Evolutionary conservation across 1,140 invertebrate genomes (phyloP).

Genomic region (Caenorhabditis elegans): DNA sequence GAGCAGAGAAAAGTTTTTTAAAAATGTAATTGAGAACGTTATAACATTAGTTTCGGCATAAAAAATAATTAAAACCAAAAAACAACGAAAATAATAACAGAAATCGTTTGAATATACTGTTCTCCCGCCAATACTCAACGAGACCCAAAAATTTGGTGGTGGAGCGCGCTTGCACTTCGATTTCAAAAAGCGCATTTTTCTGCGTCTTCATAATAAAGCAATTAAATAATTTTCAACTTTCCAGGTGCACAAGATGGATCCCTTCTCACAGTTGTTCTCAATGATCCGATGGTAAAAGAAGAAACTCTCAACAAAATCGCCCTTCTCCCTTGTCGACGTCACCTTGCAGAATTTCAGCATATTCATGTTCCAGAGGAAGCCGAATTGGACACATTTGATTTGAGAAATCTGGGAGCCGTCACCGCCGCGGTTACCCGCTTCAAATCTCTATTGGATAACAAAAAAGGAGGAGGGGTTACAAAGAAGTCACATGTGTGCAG

Average conservation of each 20-base stretch:
- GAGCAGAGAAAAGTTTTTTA: no score
- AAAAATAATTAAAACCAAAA: no score
- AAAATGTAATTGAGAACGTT: no score
- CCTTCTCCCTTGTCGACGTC: constrained; percentile 49
- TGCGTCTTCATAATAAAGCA: no score
- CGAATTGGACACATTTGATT: constrained; percentile 36
- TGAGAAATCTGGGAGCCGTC: constrained; percentile 53
- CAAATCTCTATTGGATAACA: constrained; percentile 41
- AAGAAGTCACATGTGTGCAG: constrained; percentile 58
- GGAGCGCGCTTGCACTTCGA: no score
- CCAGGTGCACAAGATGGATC: constrained; percentile 56
- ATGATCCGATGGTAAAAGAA: constrained; percentile 40
- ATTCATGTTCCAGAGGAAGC: constrained; percentile 43
- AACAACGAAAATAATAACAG: no score
- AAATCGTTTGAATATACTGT: no score
- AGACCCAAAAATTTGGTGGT: no score
- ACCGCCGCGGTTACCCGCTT: constrained; percentile 59
- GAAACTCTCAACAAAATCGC: constrained; percentile 41
- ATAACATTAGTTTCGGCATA: no score
- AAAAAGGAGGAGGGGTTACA: not conserved
- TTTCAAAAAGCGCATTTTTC: no score
- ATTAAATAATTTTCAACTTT: no score
- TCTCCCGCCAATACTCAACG: no score
- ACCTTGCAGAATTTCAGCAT: constrained; percentile 58
- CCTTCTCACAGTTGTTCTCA: constrained; percentile 51